Percentiles rank a stretch among this genome's conserved stretches.
Conservation (phyloP, 2,797 vertebrate species). For the Lutra lutra region DNA sequence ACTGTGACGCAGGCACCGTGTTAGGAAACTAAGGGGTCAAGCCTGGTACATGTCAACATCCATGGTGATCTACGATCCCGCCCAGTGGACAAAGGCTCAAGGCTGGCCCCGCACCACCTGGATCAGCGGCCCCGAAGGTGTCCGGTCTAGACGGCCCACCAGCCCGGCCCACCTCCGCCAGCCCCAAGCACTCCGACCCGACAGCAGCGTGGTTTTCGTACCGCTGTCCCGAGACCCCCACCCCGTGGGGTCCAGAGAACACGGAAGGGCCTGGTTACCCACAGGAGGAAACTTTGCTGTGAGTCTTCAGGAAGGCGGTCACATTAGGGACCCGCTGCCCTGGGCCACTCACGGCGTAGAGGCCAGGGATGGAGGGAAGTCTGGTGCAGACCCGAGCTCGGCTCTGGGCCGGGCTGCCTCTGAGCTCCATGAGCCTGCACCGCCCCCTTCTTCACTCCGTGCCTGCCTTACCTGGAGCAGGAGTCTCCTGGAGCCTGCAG, state of each 20-base stretch:
- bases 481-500: neutral
- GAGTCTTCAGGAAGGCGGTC: neutral
- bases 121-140: neutral
- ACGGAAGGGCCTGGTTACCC: neutral
- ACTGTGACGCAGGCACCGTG: neutral
- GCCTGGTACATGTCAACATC: neutral
- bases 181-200: neutral
- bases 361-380: neutral
- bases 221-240: no score
- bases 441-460: neutral
- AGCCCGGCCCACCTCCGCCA: neutral
- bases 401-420: neutral
- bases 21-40: neutral
- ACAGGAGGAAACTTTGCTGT: neutral
- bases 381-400: neutral
- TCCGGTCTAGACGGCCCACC: neutral
- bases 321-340: neutral
- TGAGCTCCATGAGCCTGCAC: neutral
- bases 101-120: neutral
- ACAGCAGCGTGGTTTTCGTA: neutral
- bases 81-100: fast-evolving
- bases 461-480: neutral
- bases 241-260: neutral
- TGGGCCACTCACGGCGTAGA: neutral
- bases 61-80: neutral